Base-by-base conservation (phyloP, 2,113 vertebrate species). In the Poeciliopsis occidentalis region DNA sequence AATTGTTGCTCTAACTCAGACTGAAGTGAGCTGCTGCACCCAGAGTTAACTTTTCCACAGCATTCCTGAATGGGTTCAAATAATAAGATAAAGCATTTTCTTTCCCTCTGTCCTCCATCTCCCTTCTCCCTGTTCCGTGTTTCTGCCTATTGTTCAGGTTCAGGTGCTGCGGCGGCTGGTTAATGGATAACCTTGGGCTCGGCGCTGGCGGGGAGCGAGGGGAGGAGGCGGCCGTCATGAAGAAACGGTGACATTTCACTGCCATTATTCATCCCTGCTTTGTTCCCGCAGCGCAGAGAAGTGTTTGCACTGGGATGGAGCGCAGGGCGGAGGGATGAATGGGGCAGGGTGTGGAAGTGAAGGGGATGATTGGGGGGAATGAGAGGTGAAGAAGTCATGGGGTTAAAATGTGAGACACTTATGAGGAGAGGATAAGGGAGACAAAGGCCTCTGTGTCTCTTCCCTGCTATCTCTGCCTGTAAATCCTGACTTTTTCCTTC, bases 231-330 rank as follows among this genome's bases (percentile, higher is more conserved):
- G 86, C 85, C 12, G 92, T 87, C 87, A 79, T 64, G 90, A 89
- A 92, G 92, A 93, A 92, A 93, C 77, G 84, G 84, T 92, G 92
- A 94, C 94, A 93, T 94, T 94, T 95, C 89, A 82, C 91, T 92
- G 85, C 89, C 92, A 94, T 94, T 94, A 94, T 94, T 94, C 94
- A 94, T 89, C 90, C 70, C 12, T 67, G 91, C 93, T 93, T 95
- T 94, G 92, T 94, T 92, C 88, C 85, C 19, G 71, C 72, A 54
- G 78, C 27, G 44, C 75, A 73, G 64, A 62, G 76, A 82, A 92
- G 86, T 95, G 93, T 94, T 95, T 94, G 93, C 94, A 89, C 86
- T 91, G 87, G 89, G 93, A 89, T 88, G 79, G 89, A 91, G 88
- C 8, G 71, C 76, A 88, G 89, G 92, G 88, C 31, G 82, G 88